Conservation (phyloP, 2,113 vertebrate genomes). For the Mobula hypostoma region DNA sequence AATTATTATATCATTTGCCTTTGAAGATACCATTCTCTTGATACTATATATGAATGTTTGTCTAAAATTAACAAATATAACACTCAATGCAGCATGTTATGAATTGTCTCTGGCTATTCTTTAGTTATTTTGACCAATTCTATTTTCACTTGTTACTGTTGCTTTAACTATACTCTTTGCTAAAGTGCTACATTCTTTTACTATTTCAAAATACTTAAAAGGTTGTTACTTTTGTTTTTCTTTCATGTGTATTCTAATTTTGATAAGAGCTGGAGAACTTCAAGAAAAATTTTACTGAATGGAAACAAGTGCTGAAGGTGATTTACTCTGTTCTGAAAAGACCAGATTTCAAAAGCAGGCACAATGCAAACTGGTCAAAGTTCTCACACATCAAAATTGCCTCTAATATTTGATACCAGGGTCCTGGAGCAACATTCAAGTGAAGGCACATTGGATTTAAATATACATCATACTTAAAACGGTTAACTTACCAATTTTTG, state of each 20-base stretch:
- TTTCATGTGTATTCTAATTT: neutral
- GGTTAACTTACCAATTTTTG: neutral
- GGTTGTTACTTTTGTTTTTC: neutral
- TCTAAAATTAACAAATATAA: neutral
- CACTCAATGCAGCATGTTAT: neutral
- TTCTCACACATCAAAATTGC: neutral
- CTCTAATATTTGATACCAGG: neutral
- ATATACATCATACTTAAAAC: neutral
- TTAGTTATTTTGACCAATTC: neutral
- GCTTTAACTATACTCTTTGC: neutral
- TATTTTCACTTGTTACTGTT: neutral
- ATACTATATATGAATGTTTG: neutral
- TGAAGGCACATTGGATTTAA: neutral
- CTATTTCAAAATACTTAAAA: neutral
- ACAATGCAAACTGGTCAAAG: neutral
- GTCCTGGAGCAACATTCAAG: neutral
- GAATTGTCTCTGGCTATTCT: neutral
- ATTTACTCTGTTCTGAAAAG: neutral
- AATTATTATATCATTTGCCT: neutral
- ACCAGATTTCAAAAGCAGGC: neutral
- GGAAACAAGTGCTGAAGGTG: neutral
- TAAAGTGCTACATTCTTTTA: neutral
- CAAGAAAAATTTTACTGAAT: neutral
- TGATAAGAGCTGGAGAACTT: neutral
- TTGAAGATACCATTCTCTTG: neutral